Conservation (phyloP, 2,888 invertebrate genomes). For the Archips crataeganus region DNA sequence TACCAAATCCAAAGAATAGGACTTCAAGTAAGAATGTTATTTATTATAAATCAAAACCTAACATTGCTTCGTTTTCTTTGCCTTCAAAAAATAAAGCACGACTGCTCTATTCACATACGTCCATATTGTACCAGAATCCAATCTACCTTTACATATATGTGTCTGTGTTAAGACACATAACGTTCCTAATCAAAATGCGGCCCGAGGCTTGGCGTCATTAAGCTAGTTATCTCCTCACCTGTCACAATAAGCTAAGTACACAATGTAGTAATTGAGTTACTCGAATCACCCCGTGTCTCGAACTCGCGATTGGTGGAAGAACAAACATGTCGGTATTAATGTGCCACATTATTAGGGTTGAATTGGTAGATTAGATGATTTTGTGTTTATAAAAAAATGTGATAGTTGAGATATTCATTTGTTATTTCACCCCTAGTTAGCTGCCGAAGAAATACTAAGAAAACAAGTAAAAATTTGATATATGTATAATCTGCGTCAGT, state of each 20-base stretch:
- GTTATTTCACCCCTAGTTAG: no score
- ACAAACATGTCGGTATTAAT: slow-evolving; percentile 36
- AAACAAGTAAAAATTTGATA: no score
- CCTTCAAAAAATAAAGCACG: no score
- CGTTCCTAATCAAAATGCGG: slow-evolving; percentile 54
- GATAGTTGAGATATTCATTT: no score
- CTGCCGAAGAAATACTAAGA: no score
- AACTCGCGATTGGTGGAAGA: slow-evolving; percentile 25
- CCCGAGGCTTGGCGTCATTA: slow-evolving; percentile 51
- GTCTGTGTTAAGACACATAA: slow-evolving; percentile 16
- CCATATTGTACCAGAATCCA: not conserved
- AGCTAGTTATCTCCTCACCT: slow-evolving; percentile 63
- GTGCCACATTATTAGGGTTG: not conserved
- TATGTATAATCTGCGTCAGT: no score
- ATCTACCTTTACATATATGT: not conserved
- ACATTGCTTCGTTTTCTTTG: no score
- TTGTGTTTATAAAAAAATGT: not conserved
- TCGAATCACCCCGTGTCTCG: slow-evolving; percentile 47
- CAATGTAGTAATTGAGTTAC: slow-evolving; percentile 59
- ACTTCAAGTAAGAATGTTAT: no score
- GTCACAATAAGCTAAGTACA: slow-evolving; percentile 57
- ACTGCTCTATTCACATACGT: not conserved
- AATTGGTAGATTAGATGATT: not conserved
- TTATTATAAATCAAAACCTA: no score
- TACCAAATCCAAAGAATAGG: no score